Evolutionary conservation across 2,888 invertebrate genomes (phyloP).

Genomic region (Malachius bipustulatus): DNA sequence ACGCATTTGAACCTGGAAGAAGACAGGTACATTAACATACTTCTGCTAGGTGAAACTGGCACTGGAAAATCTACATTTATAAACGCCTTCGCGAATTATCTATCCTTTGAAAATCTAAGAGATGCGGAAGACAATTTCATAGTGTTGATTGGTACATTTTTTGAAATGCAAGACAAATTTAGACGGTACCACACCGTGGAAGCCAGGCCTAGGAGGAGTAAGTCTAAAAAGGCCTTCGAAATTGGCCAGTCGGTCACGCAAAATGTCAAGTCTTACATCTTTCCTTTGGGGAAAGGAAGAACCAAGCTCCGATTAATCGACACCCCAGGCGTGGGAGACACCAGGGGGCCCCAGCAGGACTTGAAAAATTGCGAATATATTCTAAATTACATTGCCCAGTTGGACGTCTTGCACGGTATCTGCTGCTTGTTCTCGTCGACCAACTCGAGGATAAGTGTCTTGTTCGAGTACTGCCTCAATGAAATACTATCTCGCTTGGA

Average conservation of each 20-base stretch:
- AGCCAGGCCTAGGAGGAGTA: no score
- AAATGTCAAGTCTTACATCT: slow-evolving; percentile 20
- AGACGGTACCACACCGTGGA: no score
- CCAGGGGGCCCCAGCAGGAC: slow-evolving; percentile 23
- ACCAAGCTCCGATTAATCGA: slow-evolving; percentile 28
- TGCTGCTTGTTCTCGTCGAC: slow-evolving; percentile 29
- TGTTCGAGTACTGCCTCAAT: slow-evolving; percentile 30
- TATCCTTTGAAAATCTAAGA: background rate
- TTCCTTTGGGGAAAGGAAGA: slow-evolving; percentile 16
- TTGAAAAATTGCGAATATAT: slow-evolving; percentile 28
- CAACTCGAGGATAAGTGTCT: slow-evolving; percentile 24
- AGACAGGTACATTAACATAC: background rate
- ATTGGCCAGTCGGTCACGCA: slow-evolving; percentile 20
- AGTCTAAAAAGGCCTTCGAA: slow-evolving; percentile 13
- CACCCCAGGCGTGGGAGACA: slow-evolving; percentile 30
- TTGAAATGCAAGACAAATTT: background rate
- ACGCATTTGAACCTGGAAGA: background rate
- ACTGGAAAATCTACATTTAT: slow-evolving; percentile 1
- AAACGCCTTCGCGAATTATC: background rate
- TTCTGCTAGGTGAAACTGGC: background rate
- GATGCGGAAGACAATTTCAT: background rate
- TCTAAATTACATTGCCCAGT: slow-evolving; percentile 25
- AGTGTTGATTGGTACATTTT: background rate
- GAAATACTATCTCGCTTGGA: slow-evolving; percentile 30
- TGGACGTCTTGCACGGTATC: slow-evolving; percentile 28